These are phyloP conservation scores for Drepana falcataria DNA, from an alignment of 2,888 invertebrate genomes.

Conservation along the genomic window DNA sequence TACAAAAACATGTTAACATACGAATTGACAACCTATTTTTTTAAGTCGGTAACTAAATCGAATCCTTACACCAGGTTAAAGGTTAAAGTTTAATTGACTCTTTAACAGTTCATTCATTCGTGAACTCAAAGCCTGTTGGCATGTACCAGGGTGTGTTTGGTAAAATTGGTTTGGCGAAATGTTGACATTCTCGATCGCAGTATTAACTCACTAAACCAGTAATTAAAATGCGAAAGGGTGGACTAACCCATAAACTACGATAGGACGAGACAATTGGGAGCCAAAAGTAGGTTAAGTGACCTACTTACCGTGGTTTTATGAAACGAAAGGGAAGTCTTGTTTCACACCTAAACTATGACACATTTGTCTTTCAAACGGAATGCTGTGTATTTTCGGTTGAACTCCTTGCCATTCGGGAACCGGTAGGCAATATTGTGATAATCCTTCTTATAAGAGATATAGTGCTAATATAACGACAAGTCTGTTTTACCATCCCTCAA, in stretches of 20 bases:
- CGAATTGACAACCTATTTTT: no score
- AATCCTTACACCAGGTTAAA: not conserved
- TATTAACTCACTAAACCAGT: slow-evolving; percentile 25
- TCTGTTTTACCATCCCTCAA: no score
- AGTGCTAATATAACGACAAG: no score
- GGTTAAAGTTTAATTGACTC: not conserved
- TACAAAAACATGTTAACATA: no score
- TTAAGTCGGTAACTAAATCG: not conserved
- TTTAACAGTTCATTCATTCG: not conserved
- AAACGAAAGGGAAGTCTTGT: slow-evolving; percentile 15
- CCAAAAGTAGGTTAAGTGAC: slow-evolving; percentile 29
- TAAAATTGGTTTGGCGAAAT: not conserved
- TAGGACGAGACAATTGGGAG: slow-evolving; percentile 18
- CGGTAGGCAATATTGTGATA: no score
- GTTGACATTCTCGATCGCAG: slow-evolving; percentile 13
- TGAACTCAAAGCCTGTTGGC: not conserved
- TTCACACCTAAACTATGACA: slow-evolving; percentile 3
- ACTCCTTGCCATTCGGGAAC: no score
- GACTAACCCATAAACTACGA: slow-evolving; percentile 22
- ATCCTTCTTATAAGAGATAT: no score
- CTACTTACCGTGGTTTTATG: slow-evolving; percentile 19
- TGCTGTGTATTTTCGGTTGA: no score
- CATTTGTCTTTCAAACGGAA: not conserved
- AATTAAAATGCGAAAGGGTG: slow-evolving; percentile 30
- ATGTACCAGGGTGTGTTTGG: not conserved